Percentiles rank a stretch among this genome's conserved stretches.
Evolutionary conservation across 2,888 invertebrate species (phyloP).

Genomic region (Lasioglossum vierecki): DNA sequence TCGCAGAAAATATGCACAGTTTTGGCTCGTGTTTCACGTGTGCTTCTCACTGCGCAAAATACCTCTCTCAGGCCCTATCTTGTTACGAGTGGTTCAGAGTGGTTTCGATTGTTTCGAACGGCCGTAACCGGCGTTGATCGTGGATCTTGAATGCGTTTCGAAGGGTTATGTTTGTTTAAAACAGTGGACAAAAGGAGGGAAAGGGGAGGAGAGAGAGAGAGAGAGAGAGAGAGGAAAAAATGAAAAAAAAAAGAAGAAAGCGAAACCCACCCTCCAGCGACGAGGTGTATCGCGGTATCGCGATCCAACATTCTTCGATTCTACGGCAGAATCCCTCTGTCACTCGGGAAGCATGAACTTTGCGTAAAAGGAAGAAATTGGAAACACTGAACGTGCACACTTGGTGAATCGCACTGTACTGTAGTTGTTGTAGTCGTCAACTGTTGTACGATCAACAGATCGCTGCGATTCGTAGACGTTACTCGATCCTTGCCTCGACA

Average conservation of each 20-base stretch:
- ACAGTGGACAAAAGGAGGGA: background rate
- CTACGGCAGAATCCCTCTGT: slow-evolving; percentile 22
- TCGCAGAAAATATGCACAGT: background rate
- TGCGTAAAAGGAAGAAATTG: background rate
- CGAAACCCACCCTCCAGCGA: slow-evolving; percentile 96
- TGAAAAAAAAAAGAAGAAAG: background rate
- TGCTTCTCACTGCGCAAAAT: slow-evolving; percentile 31
- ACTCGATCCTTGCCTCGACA: background rate
- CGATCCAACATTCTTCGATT: slow-evolving; percentile 88
- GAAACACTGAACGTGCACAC: slow-evolving; percentile 27
- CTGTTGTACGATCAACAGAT: background rate
- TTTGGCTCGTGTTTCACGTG: slow-evolving; percentile 2
- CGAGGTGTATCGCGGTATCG: slow-evolving; percentile 96
- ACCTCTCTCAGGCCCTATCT: background rate
- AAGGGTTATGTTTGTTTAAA: background rate
- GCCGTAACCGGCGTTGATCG: slow-evolving; percentile 6
- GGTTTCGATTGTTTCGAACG: background rate
- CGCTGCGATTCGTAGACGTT: background rate
- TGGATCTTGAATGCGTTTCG: background rate
- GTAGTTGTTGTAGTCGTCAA: background rate
- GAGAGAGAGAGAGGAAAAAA: too few species aligned
- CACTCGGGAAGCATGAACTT: slow-evolving; percentile 58
- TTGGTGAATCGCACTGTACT: slow-evolving; percentile 2
- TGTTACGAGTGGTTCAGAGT: background rate
- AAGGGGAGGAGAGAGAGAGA: too few species aligned